These are phyloP conservation scores for Mastacembelus armatus DNA, from an alignment of 2,797 vertebrate genomes.

Conservation along the genomic window DNA sequence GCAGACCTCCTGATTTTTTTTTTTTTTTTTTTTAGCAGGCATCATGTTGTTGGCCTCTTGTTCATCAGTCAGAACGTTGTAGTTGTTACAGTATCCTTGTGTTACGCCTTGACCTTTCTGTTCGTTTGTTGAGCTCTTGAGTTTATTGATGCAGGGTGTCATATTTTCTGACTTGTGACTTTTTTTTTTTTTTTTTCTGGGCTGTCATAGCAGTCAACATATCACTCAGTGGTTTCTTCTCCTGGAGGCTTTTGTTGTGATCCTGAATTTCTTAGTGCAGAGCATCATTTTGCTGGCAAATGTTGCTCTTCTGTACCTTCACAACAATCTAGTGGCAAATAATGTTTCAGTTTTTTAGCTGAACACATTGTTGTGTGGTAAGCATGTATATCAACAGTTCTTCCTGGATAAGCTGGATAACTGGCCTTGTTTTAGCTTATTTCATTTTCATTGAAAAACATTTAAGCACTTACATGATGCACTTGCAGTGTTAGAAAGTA, in stretches of 20 bases:
- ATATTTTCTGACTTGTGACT: background rate
- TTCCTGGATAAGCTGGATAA: background rate
- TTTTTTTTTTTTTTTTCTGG: conserved; percentile 12
- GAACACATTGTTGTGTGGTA: no score
- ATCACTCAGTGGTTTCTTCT: background rate
- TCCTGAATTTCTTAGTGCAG: background rate
- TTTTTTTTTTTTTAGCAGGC: background rate
- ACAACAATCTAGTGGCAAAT: no score
- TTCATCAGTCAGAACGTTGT: background rate
- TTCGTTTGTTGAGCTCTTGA: background rate
- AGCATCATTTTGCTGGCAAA: background rate
- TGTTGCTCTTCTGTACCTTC: background rate
- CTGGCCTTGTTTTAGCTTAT: conserved; percentile 4
- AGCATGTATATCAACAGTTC: background rate
- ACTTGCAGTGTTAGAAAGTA: background rate
- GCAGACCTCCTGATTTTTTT: background rate
- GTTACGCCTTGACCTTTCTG: background rate
- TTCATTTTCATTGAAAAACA: conserved; percentile 6
- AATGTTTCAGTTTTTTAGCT: no score
- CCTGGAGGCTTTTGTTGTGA: background rate
- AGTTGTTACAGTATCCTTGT: background rate
- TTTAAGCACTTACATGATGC: background rate
- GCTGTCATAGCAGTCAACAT: conserved; percentile 1
- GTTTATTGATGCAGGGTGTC: background rate
- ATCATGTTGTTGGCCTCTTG: background rate